Base-by-base conservation (phyloP, 2,797 vertebrate species). In the Monodelphis domestica region DNA sequence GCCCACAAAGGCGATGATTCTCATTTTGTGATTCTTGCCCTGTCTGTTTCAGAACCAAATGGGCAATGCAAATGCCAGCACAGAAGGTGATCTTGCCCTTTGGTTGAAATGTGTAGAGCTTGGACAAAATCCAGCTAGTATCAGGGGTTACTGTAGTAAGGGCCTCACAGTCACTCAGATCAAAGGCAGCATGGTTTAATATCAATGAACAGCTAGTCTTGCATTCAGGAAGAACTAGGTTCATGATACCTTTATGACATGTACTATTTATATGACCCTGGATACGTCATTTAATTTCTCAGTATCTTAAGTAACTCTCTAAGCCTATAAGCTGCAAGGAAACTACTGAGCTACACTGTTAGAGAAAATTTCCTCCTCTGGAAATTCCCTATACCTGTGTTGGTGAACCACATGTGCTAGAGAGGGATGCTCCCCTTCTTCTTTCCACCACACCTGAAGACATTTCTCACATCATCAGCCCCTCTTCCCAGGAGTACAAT, bases 1-100 rank as follows among this genome's bases (percentile, higher is more conserved):
- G 29, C 99, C 99, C 17, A 99, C 99, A 33, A 99, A 99, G 94
- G 99, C 99, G 2, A 99, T 99, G 98, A 99, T 99, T 50, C 99
- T 98, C 99, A 99, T 99, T 98, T 99, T 99, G 98, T 99, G 99
- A 97, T 99, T 99, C 98, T 99, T 99, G 90, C 99, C 99, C 96
- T 99, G 99, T 94, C 99, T 99, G 99, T 96, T 99, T 99, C 89
- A 99, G 96, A 24, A 99, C 99, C 98, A 99, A 95, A 6, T 99
- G 99, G 88, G 99, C 99, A 54, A 99, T 99, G 50, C 99, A 98
- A 97, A 99, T 99, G 51, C 99, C 99, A 0, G 99, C 99, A 97
- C 99, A 99, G 96, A 99, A 99, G 96, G 98, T 99, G 96, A 99
- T 99, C 12, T 98, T 99, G 57, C 99, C 99, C 54, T 96, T 99